Conservation (phyloP, 2,113 vertebrate species). For the Hystrix brachyura region DNA sequence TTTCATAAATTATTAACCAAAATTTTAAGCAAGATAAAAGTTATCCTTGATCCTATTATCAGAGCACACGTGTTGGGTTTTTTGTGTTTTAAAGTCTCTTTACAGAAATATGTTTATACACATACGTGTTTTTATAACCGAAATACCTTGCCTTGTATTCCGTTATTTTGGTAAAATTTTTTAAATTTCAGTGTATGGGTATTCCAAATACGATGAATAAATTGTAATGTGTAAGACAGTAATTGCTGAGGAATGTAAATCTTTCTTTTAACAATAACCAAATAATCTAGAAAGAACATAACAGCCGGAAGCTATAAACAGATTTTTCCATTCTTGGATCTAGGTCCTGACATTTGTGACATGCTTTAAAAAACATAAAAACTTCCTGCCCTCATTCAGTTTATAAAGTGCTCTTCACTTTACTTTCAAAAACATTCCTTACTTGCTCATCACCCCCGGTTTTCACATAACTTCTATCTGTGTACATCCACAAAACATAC, state of each 20-base stretch:
- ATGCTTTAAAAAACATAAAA: background rate
- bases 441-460: background rate
- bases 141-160: slow-evolving; percentile 9
- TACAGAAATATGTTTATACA: slow-evolving; percentile 15
- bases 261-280: slow-evolving; percentile 52
- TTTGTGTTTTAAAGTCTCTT: background rate
- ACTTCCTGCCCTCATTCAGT: slow-evolving; percentile 3
- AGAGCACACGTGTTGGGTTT: background rate
- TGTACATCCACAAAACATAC: background rate
- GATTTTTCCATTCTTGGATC: slow-evolving; percentile 54
- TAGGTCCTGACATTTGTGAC: slow-evolving; percentile 39
- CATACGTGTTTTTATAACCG: background rate
- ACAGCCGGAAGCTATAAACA: slow-evolving; percentile 49
- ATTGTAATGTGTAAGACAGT: background rate
- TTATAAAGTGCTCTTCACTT: slow-evolving; percentile 17
- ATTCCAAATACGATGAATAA: slow-evolving; percentile 19
- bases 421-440: background rate
- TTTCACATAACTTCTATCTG: slow-evolving; percentile 36
- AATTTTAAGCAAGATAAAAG: slow-evolving; percentile 44
- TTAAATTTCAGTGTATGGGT: background rate
- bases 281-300: slow-evolving; percentile 49
- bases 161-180: slow-evolving; percentile 56
- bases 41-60: background rate
- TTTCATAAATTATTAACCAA: background rate
- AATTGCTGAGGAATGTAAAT: slow-evolving; percentile 54